Conservation (phyloP, 2,797 vertebrate genomes). For the Lagocephalus sceleratus region DNA sequence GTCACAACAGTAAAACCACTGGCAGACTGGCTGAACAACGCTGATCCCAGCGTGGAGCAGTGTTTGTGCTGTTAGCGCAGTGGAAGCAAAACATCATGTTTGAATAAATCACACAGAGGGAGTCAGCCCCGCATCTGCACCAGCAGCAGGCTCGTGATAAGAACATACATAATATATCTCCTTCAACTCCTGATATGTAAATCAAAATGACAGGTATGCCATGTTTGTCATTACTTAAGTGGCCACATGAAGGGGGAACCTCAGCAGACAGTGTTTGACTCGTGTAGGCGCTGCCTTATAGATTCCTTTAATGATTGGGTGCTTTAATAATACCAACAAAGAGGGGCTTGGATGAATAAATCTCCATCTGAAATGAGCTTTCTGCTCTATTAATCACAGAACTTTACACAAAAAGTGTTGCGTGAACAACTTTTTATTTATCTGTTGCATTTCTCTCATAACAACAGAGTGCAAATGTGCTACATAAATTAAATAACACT, state of each 20-base stretch:
- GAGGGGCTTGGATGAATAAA: slow-evolving; percentile 30
- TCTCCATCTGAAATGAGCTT: slow-evolving; percentile 43
- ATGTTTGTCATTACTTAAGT: slow-evolving; percentile 31
- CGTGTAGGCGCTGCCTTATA: not conserved
- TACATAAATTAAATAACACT: too few species aligned
- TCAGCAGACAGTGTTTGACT: slow-evolving; percentile 14
- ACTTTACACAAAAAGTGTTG: slow-evolving; percentile 7
- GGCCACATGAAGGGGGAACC: slow-evolving; percentile 66
- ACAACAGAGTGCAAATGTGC: not conserved
- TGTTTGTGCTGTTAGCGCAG: too few species aligned
- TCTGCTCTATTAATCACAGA: slow-evolving; percentile 21
- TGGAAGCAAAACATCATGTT: too few species aligned
- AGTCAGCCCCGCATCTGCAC: too few species aligned
- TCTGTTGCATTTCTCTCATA: not conserved
- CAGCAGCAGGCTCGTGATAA: too few species aligned
- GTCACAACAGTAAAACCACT: too few species aligned
- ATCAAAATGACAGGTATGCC: not conserved
- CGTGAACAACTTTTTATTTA: slow-evolving; percentile 46
- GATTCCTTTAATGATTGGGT: not conserved
- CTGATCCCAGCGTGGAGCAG: too few species aligned
- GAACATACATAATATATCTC: not conserved
- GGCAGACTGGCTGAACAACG: too few species aligned
- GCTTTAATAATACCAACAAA: not conserved
- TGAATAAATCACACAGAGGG: too few species aligned
- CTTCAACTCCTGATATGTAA: not conserved